Evolutionary conservation across 2,888 invertebrate species (phyloP).

Genomic region (Tolmerus cingulatus): DNA sequence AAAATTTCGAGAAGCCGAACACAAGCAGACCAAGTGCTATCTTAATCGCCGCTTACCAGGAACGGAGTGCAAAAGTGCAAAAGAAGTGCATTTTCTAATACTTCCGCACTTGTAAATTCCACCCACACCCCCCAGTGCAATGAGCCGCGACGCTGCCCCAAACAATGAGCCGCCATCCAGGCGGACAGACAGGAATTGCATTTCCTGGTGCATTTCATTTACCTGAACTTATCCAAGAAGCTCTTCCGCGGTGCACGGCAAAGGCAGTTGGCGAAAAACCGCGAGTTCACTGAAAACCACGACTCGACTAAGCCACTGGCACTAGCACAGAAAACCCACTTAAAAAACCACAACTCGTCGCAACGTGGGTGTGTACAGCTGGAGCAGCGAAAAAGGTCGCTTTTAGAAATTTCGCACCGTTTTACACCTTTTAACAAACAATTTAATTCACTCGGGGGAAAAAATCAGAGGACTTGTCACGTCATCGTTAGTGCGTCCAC

Average conservation of each 20-base stretch:
- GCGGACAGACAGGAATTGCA: background rate
- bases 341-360: background rate
- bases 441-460: background rate
- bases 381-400: background rate
- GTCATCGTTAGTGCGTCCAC: background rate
- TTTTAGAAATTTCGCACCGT: background rate
- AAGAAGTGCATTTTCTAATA: background rate
- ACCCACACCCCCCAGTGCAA: background rate
- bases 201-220: constrained; percentile 24
- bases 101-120: background rate
- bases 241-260: background rate
- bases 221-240: constrained; percentile 1
- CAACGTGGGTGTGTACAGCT: background rate
- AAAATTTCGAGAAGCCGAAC: background rate
- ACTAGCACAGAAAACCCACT: constrained; percentile 3
- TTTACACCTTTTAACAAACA: background rate
- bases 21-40: background rate
- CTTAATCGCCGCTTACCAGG: background rate
- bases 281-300: background rate
- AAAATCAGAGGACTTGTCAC: constrained; percentile 18
- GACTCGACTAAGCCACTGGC: background rate
- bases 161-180: background rate
- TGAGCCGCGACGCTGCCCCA: background rate
- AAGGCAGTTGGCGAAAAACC: background rate
- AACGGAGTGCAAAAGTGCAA: background rate